phyloP scores from a whole-genome alignment of 2,797 vertebrate species.

The Brachyrhaphis roseni region DNA sequence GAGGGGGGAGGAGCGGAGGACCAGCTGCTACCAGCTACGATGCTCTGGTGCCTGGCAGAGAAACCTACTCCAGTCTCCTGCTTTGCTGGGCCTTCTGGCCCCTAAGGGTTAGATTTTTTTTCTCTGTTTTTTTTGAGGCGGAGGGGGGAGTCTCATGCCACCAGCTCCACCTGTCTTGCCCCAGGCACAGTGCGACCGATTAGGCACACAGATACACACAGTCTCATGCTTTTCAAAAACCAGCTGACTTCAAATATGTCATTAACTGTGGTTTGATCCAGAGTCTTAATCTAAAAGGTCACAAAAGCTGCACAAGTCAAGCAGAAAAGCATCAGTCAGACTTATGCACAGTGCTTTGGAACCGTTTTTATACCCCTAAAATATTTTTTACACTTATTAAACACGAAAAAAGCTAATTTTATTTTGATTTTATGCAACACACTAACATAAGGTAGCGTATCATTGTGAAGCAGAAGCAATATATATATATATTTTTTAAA shows the following conservation, averaged over 20 bases:
- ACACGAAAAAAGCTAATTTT: background rate
- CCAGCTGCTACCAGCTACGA: slow-evolving; percentile 83
- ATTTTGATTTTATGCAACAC: no score
- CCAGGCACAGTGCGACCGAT: slow-evolving; percentile 69
- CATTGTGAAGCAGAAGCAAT: background rate
- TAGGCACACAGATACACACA: slow-evolving; percentile 54
- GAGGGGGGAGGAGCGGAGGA: slow-evolving; percentile 66
- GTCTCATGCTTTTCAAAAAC: slow-evolving; percentile 41
- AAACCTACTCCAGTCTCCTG: slow-evolving; percentile 79
- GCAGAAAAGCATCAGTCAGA: background rate
- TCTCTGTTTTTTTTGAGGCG: background rate
- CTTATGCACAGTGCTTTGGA: background rate
- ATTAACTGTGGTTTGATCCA: slow-evolving; percentile 15
- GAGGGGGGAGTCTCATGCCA: slow-evolving; percentile 75
- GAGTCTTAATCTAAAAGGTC: slow-evolving; percentile 1
- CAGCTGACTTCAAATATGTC: slow-evolving; percentile 38
- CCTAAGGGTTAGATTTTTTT: slow-evolving; percentile 66
- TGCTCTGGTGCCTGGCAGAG: slow-evolving; percentile 78
- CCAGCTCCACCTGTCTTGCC: slow-evolving; percentile 86
- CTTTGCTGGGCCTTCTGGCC: slow-evolving; percentile 83
- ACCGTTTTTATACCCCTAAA: background rate
- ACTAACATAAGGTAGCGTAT: background rate
- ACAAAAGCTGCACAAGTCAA: background rate
- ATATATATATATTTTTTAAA: background rate
- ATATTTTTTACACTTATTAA: background rate